Conservation (phyloP, 2,888 invertebrate genomes). For the Metellina segmentata region DNA sequence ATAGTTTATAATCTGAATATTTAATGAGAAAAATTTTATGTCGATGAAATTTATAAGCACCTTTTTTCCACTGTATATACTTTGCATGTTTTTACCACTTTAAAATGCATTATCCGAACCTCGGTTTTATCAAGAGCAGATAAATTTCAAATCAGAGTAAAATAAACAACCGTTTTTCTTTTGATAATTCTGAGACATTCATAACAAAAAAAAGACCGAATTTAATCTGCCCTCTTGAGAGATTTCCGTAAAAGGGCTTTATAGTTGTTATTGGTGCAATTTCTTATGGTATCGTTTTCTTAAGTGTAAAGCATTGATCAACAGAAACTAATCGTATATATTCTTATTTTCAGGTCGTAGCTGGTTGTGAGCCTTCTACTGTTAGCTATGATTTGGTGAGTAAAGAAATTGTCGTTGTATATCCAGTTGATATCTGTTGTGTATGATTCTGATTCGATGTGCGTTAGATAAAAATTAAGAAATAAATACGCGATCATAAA, state of each 20-base stretch:
- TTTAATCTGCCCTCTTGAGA: background rate
- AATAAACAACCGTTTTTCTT: constrained; percentile 36
- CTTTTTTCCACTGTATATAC: background rate
- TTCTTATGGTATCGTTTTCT: background rate
- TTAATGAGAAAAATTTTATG: background rate
- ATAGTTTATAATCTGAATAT: background rate
- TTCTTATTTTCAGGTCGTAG: constrained; percentile 63
- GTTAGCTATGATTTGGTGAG: constrained; percentile 72
- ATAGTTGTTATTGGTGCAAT: background rate
- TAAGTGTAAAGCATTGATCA: background rate
- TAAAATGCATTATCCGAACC: background rate
- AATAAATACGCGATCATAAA: too few species aligned
- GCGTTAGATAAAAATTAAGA: too few species aligned
- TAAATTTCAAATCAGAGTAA: constrained; percentile 28
- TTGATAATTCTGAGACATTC: constrained; percentile 51
- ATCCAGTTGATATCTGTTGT: background rate
- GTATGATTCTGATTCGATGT: too few species aligned
- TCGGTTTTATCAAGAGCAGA: constrained; percentile 16
- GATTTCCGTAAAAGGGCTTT: background rate
- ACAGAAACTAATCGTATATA: constrained; percentile 5
- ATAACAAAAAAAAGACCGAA: constrained; percentile 17
- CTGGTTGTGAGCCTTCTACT: constrained; percentile 63
- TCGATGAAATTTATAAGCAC: too few species aligned
- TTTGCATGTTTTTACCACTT: background rate
- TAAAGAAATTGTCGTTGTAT: background rate